phyloP scores from a whole-genome alignment of 2,888 invertebrate species.

The Odontomyia ornata region DNA sequence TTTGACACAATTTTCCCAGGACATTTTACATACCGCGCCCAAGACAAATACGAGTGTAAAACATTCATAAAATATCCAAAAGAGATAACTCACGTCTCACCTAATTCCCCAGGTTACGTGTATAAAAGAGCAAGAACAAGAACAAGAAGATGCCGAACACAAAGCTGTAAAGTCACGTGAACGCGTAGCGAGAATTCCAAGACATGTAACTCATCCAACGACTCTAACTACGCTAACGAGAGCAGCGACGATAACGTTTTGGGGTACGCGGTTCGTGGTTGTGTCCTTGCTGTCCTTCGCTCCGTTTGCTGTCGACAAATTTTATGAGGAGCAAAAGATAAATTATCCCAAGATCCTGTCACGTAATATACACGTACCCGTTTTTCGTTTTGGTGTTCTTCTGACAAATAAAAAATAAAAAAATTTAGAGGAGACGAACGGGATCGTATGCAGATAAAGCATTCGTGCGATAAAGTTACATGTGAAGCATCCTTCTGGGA shows the following conservation, averaged over 20 bases:
- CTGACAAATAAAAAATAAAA: not conserved
- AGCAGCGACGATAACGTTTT: too few species aligned
- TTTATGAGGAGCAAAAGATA: constrained; percentile 16
- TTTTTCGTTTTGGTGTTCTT: not conserved
- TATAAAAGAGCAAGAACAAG: not conserved
- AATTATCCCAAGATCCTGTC: constrained; percentile 19
- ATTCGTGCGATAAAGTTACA: constrained; percentile 16
- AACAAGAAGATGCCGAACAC: not conserved
- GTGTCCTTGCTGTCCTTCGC: not conserved
- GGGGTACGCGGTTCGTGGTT: not conserved
- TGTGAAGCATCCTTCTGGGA: not conserved
- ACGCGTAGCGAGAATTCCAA: not conserved
- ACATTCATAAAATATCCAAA: too few species aligned
- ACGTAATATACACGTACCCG: constrained; percentile 13
- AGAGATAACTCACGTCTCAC: constrained; percentile 2
- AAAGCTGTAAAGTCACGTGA: not conserved
- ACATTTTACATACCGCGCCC: too few species aligned
- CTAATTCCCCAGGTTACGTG: not conserved
- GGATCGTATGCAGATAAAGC: constrained; percentile 15
- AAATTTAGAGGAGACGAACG: not conserved
- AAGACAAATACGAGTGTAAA: too few species aligned
- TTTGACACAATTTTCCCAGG: too few species aligned
- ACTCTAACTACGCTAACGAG: not conserved
- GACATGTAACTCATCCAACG: not conserved
- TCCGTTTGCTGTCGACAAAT: not conserved